Evolutionary conservation across 2,113 vertebrate species (phyloP).

Genomic region (Rhinogobius similis): DNA sequence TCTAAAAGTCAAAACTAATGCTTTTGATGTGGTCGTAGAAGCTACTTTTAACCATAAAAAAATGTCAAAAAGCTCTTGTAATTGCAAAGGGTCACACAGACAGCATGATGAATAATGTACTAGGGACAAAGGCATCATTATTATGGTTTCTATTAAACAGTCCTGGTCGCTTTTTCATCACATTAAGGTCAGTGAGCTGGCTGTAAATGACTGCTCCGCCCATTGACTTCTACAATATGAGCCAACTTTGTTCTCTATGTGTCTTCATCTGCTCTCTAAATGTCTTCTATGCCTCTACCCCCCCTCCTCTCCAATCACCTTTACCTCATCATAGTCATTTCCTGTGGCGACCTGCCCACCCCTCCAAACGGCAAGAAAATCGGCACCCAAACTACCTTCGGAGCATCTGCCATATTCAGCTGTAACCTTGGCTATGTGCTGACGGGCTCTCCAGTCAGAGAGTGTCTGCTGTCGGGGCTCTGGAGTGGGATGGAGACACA

Average conservation of each 20-base stretch:
- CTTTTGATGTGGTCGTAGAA: constrained; percentile 14
- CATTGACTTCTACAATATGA: constrained; percentile 63
- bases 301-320: constrained; percentile 11
- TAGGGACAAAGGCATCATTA: constrained; percentile 51
- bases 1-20: constrained; percentile 18
- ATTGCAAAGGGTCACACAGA: constrained; percentile 37
- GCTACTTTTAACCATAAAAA: constrained; percentile 34
- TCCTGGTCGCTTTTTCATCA: constrained; percentile 54
- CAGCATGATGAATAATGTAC: constrained; percentile 49
- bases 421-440: constrained; percentile 91
- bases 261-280: constrained; percentile 9
- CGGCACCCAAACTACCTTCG: constrained; percentile 92
- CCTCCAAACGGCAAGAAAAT: constrained; percentile 97
- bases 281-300: constrained; percentile 9
- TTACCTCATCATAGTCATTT: constrained; percentile 85
- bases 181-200: constrained; percentile 52
- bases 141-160: constrained; percentile 51
- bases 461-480: constrained; percentile 93
- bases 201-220: constrained; percentile 63
- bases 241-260: constrained; percentile 50
- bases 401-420: constrained; percentile 94
- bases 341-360: constrained; percentile 89
- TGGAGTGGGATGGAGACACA: constrained; percentile 92
- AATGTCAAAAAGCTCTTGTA: constrained; percentile 31
- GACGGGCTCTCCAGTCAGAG: constrained; percentile 88